These are phyloP conservation scores for Microtus richardsoni DNA, from an alignment of 2,113 vertebrate species.

Conservation along the genomic window DNA sequence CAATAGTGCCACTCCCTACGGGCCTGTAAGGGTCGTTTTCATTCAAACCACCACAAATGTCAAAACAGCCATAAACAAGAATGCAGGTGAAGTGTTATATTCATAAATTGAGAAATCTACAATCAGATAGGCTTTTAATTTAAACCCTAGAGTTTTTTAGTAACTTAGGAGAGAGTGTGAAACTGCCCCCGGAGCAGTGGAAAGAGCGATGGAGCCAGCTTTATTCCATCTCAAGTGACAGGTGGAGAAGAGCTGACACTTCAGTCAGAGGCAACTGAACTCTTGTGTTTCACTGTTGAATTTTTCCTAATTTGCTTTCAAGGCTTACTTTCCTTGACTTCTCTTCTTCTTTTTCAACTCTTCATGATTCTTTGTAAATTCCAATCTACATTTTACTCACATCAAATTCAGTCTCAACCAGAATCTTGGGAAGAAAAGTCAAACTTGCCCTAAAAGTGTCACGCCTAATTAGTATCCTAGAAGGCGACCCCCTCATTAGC, in stretches of 20 bases:
- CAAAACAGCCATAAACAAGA: neutral
- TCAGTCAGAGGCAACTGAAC: neutral
- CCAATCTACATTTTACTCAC: slow-evolving; percentile 79
- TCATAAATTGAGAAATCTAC: neutral
- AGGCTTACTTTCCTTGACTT: neutral
- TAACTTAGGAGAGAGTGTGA: neutral
- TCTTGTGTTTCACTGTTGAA: slow-evolving; percentile 19
- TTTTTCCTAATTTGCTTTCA: slow-evolving; percentile 45
- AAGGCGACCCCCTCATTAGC: slow-evolving; percentile 85
- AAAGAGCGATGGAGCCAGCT: neutral
- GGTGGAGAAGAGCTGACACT: neutral
- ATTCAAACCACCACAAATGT: neutral
- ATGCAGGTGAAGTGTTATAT: neutral
- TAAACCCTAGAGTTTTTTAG: neutral
- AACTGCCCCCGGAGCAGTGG: neutral
- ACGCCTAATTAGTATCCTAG: slow-evolving; percentile 88
- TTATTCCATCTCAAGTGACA: slow-evolving; percentile 37
- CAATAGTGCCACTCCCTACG: neutral
- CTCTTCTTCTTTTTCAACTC: neutral
- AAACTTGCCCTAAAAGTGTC: slow-evolving; percentile 88
- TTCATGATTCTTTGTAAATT: slow-evolving; percentile 29
- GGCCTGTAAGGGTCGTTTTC: neutral
- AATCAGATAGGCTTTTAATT: neutral
- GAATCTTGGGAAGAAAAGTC: slow-evolving; percentile 81
- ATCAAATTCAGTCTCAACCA: slow-evolving; percentile 74